These are phyloP conservation scores for Osmoderma eremita DNA, from an alignment of 2,888 invertebrate species.

Conservation along the genomic window DNA sequence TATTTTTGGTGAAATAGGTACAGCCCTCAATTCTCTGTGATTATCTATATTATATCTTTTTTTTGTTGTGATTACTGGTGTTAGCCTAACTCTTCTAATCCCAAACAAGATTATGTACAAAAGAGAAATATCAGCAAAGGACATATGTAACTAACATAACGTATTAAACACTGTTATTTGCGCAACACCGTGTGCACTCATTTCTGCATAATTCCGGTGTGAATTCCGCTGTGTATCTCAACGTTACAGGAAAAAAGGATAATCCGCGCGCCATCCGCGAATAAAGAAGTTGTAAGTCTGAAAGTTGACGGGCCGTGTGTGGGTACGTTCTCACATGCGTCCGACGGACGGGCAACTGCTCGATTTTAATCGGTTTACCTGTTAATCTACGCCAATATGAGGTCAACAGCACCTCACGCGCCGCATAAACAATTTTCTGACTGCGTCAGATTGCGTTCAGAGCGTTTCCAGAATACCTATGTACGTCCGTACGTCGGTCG, in stretches of 20 bases:
- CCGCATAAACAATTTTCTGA: slow-evolving; percentile 50
- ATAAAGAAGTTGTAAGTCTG: slow-evolving; percentile 42
- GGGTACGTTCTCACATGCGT: slow-evolving; percentile 54
- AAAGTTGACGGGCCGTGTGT: slow-evolving; percentile 48
- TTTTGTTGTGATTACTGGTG: too few relatives aligned
- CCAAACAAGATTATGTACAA: too few relatives aligned
- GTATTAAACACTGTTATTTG: slow-evolving; percentile 12
- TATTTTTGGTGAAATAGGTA: too few relatives aligned
- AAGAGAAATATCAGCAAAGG: slow-evolving; percentile 6
- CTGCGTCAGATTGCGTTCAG: slow-evolving; percentile 31
- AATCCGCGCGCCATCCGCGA: slow-evolving; percentile 26
- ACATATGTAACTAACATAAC: slow-evolving; percentile 30
- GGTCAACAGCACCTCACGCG: slow-evolving; percentile 60
- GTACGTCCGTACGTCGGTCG: neutral
- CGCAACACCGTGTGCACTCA: neutral
- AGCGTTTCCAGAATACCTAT: slow-evolving; percentile 25
- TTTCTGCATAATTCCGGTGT: slow-evolving; percentile 31
- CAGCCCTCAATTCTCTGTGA: too few relatives aligned
- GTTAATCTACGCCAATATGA: slow-evolving; percentile 60
- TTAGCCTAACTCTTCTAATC: too few relatives aligned
- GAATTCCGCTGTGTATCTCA: slow-evolving; percentile 23
- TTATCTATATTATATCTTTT: too few relatives aligned
- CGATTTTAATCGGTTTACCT: slow-evolving; percentile 63
- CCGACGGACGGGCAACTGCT: slow-evolving; percentile 52
- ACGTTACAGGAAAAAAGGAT: slow-evolving; percentile 24